These are phyloP conservation scores for Hestina assimilis DNA, from an alignment of 1,140 invertebrate genomes.

Conservation along the genomic window DNA sequence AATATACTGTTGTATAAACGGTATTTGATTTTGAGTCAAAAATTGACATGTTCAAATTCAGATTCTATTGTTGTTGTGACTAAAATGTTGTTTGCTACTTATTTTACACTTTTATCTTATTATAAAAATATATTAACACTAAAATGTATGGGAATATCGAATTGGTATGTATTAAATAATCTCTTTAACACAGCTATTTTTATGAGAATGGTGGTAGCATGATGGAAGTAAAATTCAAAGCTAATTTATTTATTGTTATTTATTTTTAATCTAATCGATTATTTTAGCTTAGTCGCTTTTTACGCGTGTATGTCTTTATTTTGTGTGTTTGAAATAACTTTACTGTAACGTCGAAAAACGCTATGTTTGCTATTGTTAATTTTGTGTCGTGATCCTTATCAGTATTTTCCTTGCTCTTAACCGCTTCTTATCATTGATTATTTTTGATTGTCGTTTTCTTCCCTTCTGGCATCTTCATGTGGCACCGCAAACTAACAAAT, in stretches of 20 bases:
- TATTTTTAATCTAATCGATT: constrained; percentile 13
- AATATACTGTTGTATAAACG: not conserved
- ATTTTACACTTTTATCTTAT: constrained; percentile 22
- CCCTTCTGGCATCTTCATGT: constrained; percentile 74
- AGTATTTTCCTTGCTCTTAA: constrained; percentile 44
- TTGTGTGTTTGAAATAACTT: constrained; percentile 11
- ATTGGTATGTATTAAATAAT: constrained; percentile 32
- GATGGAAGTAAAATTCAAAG: constrained; percentile 9
- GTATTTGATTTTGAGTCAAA: too few species aligned
- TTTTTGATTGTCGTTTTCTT: constrained; percentile 75
- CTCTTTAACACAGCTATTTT: not conserved
- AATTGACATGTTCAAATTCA: constrained; percentile 44
- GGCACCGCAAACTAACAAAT: constrained; percentile 61
- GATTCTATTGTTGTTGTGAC: constrained; percentile 40
- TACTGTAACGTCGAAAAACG: constrained; percentile 5
- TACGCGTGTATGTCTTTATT: constrained; percentile 7
- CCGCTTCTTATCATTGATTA: constrained; percentile 64
- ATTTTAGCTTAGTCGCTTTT: constrained; percentile 33
- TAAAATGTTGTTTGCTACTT: constrained; percentile 28
- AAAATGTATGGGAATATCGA: constrained; percentile 29
- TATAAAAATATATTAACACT: constrained; percentile 12
- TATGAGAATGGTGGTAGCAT: constrained; percentile 12
- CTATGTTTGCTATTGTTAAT: constrained; percentile 21
- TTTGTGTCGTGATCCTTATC: constrained; percentile 18
- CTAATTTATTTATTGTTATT: not conserved